Evolutionary conservation across 1,140 invertebrate species (phyloP).

Genomic region (Sarcophaga peregrina): DNA sequence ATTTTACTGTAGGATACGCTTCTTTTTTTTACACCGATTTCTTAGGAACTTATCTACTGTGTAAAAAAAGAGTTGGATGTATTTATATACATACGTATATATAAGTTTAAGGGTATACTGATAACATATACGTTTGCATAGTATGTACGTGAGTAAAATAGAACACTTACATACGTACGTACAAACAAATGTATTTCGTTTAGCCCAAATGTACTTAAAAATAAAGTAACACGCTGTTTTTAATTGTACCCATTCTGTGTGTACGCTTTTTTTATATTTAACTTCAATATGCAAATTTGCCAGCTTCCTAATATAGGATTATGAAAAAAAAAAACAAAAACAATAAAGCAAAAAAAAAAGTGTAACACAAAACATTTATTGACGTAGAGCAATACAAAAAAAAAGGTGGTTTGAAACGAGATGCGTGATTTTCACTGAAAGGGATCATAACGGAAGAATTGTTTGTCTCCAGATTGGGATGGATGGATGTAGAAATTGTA

Average conservation of each 20-base stretch:
- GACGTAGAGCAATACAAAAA: background rate
- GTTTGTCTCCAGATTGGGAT: background rate
- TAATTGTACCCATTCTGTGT: background rate
- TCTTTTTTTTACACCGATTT: too few species aligned
- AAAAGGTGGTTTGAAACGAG: background rate
- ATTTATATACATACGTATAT: background rate
- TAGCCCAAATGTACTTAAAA: too few species aligned
- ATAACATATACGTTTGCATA: background rate
- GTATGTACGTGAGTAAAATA: background rate
- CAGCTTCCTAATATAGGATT: conserved; percentile 16
- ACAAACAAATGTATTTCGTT: background rate
- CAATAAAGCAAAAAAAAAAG: conserved; percentile 25
- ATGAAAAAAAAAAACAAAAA: too few species aligned
- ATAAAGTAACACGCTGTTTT: background rate
- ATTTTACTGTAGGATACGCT: too few species aligned
- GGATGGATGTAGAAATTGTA: background rate
- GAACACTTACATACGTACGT: background rate
- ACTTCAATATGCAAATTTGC: conserved; percentile 31
- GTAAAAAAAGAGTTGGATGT: background rate
- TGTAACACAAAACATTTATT: conserved; percentile 39
- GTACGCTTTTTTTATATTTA: background rate
- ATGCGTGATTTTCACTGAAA: conserved; percentile 19
- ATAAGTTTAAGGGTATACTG: too few species aligned
- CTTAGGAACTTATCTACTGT: too few species aligned
- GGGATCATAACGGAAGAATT: background rate